Percentiles rank a stretch among this genome's conserved stretches.
These are phyloP conservation scores for Sebastes matsubarae DNA, from an alignment of 2,797 vertebrate species.

Conservation along the genomic window DNA sequence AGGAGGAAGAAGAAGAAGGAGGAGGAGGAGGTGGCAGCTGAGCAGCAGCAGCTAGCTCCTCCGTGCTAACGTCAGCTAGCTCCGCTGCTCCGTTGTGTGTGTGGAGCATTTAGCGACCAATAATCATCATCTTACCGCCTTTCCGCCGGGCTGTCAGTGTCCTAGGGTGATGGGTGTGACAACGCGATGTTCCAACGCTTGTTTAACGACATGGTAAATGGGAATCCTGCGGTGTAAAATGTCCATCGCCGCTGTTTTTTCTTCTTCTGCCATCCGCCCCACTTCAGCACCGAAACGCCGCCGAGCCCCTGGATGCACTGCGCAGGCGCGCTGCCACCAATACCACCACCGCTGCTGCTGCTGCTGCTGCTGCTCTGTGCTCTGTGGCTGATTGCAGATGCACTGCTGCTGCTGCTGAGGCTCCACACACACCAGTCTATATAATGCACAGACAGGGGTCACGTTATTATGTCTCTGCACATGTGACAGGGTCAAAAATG, in stretches of 20 bases:
- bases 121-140: slow-evolving; percentile 79
- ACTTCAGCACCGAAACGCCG: slow-evolving; percentile 95
- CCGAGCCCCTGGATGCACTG: slow-evolving; percentile 90
- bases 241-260: slow-evolving; percentile 87
- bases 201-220: slow-evolving; percentile 65
- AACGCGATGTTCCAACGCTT: slow-evolving; percentile 54
- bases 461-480: too few species aligned
- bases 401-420: slow-evolving; percentile 18
- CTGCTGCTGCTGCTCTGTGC: too few species aligned
- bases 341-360: not conserved
- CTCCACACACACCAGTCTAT: not conserved
- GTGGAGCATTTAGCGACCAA: slow-evolving; percentile 63
- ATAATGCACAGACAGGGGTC: not conserved
- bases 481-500: too few species aligned
- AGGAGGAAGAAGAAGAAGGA: slow-evolving; percentile 48
- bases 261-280: slow-evolving; percentile 91
- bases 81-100: slow-evolving; percentile 2
- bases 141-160: slow-evolving; percentile 71
- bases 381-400: not conserved
- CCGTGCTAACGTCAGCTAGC: slow-evolving; percentile 75
- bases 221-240: slow-evolving; percentile 76
- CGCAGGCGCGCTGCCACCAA: slow-evolving; percentile 79
- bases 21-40: slow-evolving; percentile 60
- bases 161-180: slow-evolving; percentile 58
- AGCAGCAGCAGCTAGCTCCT: slow-evolving; percentile 65